Evolutionary conservation across 2,797 vertebrate genomes (phyloP).

Genomic region (Microcaecilia unicolor): DNA sequence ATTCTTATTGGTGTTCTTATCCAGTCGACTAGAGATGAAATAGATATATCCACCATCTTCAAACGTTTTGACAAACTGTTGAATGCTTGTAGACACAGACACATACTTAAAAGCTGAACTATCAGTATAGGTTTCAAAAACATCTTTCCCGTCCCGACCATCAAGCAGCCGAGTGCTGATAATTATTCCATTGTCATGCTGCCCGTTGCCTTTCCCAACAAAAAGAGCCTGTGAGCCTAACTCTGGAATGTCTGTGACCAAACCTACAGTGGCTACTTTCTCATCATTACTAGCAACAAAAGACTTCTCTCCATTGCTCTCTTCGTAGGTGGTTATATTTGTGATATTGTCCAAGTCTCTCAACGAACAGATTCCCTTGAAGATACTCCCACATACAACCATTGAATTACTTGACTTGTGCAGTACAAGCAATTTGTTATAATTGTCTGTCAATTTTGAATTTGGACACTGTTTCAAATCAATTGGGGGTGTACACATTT

Average conservation of each 20-base stretch:
- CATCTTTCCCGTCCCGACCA: slow-evolving; percentile 63
- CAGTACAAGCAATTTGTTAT: slow-evolving; percentile 84
- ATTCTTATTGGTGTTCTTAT: slow-evolving; percentile 67
- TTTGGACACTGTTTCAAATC: slow-evolving; percentile 62
- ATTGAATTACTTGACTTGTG: slow-evolving; percentile 60
- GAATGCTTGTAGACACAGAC: slow-evolving; percentile 69
- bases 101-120: slow-evolving; percentile 79
- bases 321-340: slow-evolving; percentile 69
- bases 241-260: slow-evolving; percentile 63
- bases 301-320: slow-evolving; percentile 81
- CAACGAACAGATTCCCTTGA: slow-evolving; percentile 86
- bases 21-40: slow-evolving; percentile 86
- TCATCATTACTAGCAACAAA: slow-evolving; percentile 93
- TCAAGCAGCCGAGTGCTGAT: slow-evolving; percentile 91
- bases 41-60: slow-evolving; percentile 74
- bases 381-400: slow-evolving; percentile 85
- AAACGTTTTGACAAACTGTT: slow-evolving; percentile 82
- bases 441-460: slow-evolving; percentile 65
- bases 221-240: slow-evolving; percentile 58
- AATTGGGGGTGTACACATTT: slow-evolving; percentile 80
- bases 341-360: slow-evolving; percentile 72
- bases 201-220: slow-evolving; percentile 87
- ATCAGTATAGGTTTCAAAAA: slow-evolving; percentile 87
- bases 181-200: slow-evolving; percentile 80
- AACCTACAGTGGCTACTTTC: slow-evolving; percentile 77